Evolutionary conservation across 2,888 invertebrate species (phyloP), one percentile per base, ranked within the genome.

Genomic region (Rutpela maculata): DNA sequence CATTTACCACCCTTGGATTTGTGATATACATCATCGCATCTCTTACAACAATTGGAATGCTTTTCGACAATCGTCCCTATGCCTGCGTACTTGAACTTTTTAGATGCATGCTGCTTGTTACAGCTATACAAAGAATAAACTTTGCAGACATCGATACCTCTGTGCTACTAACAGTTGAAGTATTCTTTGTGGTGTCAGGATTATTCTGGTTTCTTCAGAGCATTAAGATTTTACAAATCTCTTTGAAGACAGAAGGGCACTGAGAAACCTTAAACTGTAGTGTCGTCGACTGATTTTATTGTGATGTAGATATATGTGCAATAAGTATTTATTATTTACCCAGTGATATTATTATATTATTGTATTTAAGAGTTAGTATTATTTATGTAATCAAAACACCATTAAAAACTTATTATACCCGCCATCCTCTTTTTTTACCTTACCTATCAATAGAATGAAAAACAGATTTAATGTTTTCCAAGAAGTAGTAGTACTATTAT

Each of bases 1-100:
- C 93, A 56, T 82, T 92, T 12, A 91, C 92, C 3, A 93, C 93
- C 1, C 88, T 93, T 15, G 88, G 91, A 66, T 92, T 92, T 85
- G 92, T 94, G 0, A 78, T 91, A 60, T 95, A 94, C 90, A 93
- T 95, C 81, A 91, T 95, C 62, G 92, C 92, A 2, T 93, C 95
- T 0, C 89, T 95, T 15, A 93, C 93, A 0, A 90, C 93, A 26
- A 94, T 95, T 68, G 95, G 95, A 0, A 92, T 95, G 91, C 87
- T 95, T 10, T 93, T 95, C 83, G 95, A 95, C 83, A 92, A 93
- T 83, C 92, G 92, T 59, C 91, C 92, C 9, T 90, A 92, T 82
- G 94, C 94, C 0, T 91, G 92, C 9, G 85, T 92, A 1, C 89
- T 94, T 50, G 95, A 95, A 88, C 91, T 94, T 0, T 78, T 92